These are phyloP conservation scores for Serinus canaria DNA, from an alignment of 2,113 vertebrate genomes.

Conservation along the genomic window DNA sequence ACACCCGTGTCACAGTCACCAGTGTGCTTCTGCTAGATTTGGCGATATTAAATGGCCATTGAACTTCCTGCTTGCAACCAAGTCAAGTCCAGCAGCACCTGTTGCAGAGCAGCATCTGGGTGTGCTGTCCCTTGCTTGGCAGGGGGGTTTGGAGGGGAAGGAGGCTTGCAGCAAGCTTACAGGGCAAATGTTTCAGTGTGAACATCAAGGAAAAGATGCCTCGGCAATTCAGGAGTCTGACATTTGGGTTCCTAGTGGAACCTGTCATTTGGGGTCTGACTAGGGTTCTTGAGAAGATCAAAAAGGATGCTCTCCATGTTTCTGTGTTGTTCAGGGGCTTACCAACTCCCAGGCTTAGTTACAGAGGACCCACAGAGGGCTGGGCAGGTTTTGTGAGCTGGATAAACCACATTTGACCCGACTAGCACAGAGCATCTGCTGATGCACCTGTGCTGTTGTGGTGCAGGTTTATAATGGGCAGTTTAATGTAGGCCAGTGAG, in stretches of 20 bases:
- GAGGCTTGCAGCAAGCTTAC: background rate
- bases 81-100: background rate
- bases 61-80: accelerated
- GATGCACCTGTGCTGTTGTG: background rate
- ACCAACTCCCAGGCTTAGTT: background rate
- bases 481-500: background rate
- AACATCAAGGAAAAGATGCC: background rate
- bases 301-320: background rate
- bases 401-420: background rate
- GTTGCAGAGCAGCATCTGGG: background rate
- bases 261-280: background rate
- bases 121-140: background rate
- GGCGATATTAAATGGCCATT: accelerated
- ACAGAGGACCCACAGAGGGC: accelerated
- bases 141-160: background rate
- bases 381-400: background rate
- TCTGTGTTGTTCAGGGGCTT: background rate
- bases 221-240: background rate
- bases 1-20: accelerated
- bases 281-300: background rate
- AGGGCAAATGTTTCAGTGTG: background rate
- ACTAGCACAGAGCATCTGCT: background rate
- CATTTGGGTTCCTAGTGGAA: background rate
- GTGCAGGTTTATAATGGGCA: background rate
- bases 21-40: accelerated